Conservation (phyloP, 2,888 invertebrate species). For the Tetheella fluctuosa region DNA sequence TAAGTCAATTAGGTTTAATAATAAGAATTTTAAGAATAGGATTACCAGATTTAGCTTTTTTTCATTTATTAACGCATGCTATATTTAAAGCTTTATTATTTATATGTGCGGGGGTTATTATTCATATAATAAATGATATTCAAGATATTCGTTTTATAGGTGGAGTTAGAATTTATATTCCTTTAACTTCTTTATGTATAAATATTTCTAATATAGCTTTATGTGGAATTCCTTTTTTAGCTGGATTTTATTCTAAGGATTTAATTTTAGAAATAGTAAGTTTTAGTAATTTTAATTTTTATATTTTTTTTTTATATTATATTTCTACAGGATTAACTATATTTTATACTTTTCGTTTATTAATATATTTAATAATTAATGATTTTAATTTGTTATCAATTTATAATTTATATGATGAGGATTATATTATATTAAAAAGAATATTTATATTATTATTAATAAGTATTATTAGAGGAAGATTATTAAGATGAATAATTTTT, state of each 20-base stretch:
- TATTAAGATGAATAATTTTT: conserved; percentile 84
- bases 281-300: conserved; percentile 80
- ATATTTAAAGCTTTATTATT: conserved; percentile 91
- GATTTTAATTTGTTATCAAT: conserved; percentile 74
- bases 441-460: conserved; percentile 78
- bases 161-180: conserved; percentile 71
- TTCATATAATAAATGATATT: conserved; percentile 85
- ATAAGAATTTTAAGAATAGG: conserved; percentile 86
- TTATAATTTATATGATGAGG: conserved; percentile 79
- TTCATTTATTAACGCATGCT: conserved; percentile 89
- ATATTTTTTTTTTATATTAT: conserved; percentile 82
- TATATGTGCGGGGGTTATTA: conserved; percentile 88
- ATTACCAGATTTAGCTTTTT: conserved; percentile 84
- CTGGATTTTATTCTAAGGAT: conserved; percentile 87
- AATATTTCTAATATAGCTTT: conserved; percentile 85
- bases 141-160: conserved; percentile 89
- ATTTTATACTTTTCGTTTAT: conserved; percentile 83
- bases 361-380: conserved; percentile 80
- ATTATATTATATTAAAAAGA: conserved; percentile 75
- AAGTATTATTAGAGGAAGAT: conserved; percentile 80
- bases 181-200: conserved; percentile 82
- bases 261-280: conserved; percentile 84
- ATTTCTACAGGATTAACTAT: conserved; percentile 84
- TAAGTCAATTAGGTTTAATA: conserved; percentile 90
- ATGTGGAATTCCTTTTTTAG: conserved; percentile 86